Percentiles rank a stretch among this genome's conserved stretches.
Evolutionary conservation across 2,888 invertebrate species (phyloP).

Genomic region (Venusia cambrica): DNA sequence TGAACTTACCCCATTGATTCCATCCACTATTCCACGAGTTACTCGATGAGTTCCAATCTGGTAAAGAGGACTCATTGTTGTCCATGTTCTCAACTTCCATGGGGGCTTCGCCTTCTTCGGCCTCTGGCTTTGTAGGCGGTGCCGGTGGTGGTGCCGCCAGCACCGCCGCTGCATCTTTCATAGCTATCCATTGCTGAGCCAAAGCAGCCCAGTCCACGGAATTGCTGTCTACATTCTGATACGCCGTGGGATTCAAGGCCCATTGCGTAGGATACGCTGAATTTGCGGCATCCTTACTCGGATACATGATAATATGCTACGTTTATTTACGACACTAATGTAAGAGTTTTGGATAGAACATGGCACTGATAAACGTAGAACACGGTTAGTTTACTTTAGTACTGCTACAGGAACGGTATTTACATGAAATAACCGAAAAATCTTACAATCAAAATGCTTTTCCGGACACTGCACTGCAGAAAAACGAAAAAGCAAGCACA

Average conservation of each 20-base stretch:
- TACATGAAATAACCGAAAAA: slow-evolving; percentile 7
- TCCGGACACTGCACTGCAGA: slow-evolving; percentile 9
- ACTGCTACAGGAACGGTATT: background rate
- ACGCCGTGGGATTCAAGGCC: slow-evolving; percentile 90
- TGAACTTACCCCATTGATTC: slow-evolving; percentile 70
- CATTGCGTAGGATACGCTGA: slow-evolving; percentile 87
- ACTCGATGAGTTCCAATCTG: slow-evolving; percentile 29
- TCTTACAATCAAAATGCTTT: slow-evolving; percentile 15
- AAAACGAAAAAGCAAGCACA: no score
- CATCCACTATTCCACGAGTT: slow-evolving; percentile 60
- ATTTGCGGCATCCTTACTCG: slow-evolving; percentile 82
- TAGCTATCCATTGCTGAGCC: slow-evolving; percentile 98
- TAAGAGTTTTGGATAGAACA: slow-evolving; percentile 12
- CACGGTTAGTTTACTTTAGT: background rate
- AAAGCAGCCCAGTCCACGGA: slow-evolving; percentile 98
- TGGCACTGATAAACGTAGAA: slow-evolving; percentile 7
- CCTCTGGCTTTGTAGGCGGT: slow-evolving; percentile 73
- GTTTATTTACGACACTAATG: slow-evolving; percentile 17
- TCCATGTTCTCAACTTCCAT: slow-evolving; percentile 92
- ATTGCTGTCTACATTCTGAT: slow-evolving; percentile 90
- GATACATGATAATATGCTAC: slow-evolving; percentile 67
- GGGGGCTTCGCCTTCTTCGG: slow-evolving; percentile 90
- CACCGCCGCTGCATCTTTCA: slow-evolving; percentile 88
- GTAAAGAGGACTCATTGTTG: slow-evolving; percentile 59
- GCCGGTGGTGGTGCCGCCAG: slow-evolving; percentile 80